Evolutionary conservation across 2,113 vertebrate genomes (phyloP), one percentile per base, ranked within the genome.

Genomic region (Scomber scombrus): DNA sequence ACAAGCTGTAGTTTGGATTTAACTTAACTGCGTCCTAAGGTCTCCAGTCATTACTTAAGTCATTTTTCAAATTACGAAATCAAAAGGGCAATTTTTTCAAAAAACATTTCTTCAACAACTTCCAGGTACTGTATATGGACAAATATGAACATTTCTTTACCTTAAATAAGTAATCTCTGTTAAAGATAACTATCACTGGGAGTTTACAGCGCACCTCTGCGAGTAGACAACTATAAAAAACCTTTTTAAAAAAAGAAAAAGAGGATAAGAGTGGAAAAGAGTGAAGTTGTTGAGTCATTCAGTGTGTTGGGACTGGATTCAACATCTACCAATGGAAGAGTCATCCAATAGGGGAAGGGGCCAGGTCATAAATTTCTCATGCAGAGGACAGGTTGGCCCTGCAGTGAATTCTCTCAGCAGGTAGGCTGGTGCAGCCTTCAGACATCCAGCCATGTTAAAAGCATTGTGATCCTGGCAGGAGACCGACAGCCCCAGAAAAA

Each of bases 391-490:
- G 89, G 84, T 93, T 93, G 92, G 89, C 93, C 82, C 91, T 92
- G 92, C 84, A 92, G 91, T 74, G 90, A 89, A 93, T 94, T 93
- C 90, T 93, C 93, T 82, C 93, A 94, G 94, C 91, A 89, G 92
- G 94, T 91, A 85, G 62, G 88, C 94, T 89, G 84, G 89, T 88
- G 80, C 80, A 83, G 87, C 80, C 69, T 77, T 84, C 86, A 91
- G 91, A 95, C 87, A 87, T 91, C 93, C 92, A 92, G 90, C 91
- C 89, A 94, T 91, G 93, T 93, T 95, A 88, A 94, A 95, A 95
- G 94, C 93, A 93, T 93, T 94, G 92, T 89, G 85, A 93, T 87
- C 91, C 82, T 88, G 89, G 93, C 84, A 71, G 91, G 93, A 87
- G 85, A 83, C 83, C 79, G 71, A 51, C 72, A 81, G 89, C 92